phyloP scores from a whole-genome alignment of 2,113 vertebrate species.

The Sturnira hondurensis region DNA sequence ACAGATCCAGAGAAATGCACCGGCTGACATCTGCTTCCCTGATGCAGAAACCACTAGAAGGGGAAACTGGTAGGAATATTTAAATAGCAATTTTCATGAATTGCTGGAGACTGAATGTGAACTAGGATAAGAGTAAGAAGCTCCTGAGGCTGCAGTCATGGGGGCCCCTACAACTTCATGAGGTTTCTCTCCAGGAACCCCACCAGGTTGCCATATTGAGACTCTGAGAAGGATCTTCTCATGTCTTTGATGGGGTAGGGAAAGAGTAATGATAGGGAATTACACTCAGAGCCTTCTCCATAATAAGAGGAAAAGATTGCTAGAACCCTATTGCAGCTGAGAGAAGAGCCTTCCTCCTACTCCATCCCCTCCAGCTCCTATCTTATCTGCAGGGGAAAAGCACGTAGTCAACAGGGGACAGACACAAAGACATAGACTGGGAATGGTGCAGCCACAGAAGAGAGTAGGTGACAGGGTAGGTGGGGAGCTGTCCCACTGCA shows the following conservation, averaged over 20 bases:
- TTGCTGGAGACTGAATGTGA: not conserved
- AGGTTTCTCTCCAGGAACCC: not conserved
- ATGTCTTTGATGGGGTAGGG: not conserved
- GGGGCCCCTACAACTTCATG: not conserved
- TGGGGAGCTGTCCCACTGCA: not conserved
- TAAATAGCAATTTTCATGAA: not conserved
- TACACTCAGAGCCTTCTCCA: not conserved
- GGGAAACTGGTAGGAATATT: not conserved
- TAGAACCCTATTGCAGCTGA: not conserved
- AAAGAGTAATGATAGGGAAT: not conserved
- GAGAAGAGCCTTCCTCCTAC: not conserved
- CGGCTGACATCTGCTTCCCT: not conserved
- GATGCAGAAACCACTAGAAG: not conserved
- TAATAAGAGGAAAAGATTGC: not conserved
- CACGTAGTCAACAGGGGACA: not conserved
- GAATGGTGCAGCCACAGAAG: not conserved
- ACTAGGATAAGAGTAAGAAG: not conserved
- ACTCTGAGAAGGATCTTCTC: not conserved
- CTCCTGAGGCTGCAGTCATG: not conserved
- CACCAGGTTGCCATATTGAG: not conserved
- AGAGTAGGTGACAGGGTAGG: accelerated
- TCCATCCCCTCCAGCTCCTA: not conserved
- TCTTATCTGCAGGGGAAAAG: not conserved
- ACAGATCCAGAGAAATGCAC: not conserved
- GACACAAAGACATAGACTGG: not conserved